Percentiles rank a stretch among this genome's conserved stretches.
These are phyloP conservation scores for Bubo blakistoni DNA, from an alignment of 2,113 vertebrate species.

Conservation along the genomic window DNA sequence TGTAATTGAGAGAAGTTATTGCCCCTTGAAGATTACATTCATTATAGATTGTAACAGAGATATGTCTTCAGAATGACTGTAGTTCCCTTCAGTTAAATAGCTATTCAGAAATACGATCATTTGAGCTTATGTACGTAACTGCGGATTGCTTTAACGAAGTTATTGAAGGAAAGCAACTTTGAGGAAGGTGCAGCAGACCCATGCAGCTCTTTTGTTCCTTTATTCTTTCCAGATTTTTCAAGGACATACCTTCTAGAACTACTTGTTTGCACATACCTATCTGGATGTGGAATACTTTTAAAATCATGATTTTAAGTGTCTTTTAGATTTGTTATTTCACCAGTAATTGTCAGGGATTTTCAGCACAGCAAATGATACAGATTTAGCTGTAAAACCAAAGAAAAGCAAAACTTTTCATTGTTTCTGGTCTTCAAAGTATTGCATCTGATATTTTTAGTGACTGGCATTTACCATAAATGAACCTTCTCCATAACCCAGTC, in stretches of 20 bases:
- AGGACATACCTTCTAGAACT: neutral
- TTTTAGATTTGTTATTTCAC: neutral
- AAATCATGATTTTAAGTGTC: neutral
- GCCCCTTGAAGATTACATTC: constrained; percentile 45
- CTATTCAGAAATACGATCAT: neutral
- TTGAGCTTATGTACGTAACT: neutral
- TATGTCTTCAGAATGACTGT: neutral
- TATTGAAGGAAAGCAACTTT: neutral
- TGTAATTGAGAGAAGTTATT: constrained; percentile 68
- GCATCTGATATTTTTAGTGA: neutral
- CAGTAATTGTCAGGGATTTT: neutral
- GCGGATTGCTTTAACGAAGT: neutral
- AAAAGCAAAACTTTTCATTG: neutral
- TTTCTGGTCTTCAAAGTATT: constrained; percentile 49
- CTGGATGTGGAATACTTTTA: neutral
- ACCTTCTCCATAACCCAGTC: neutral
- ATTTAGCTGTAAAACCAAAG: neutral
- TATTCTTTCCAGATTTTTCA: neutral
- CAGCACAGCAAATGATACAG: neutral
- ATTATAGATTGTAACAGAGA: constrained; percentile 11
- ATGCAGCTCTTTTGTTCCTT: neutral
- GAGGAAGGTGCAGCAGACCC: neutral
- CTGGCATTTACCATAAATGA: neutral
- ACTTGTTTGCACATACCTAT: neutral
- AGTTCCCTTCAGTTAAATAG: neutral